A percentile compares a stretch with the other conserved stretches of the same genome.
These are phyloP conservation scores for Barbus barbus DNA, from an alignment of 2,113 vertebrate species.

Conservation along the genomic window DNA sequence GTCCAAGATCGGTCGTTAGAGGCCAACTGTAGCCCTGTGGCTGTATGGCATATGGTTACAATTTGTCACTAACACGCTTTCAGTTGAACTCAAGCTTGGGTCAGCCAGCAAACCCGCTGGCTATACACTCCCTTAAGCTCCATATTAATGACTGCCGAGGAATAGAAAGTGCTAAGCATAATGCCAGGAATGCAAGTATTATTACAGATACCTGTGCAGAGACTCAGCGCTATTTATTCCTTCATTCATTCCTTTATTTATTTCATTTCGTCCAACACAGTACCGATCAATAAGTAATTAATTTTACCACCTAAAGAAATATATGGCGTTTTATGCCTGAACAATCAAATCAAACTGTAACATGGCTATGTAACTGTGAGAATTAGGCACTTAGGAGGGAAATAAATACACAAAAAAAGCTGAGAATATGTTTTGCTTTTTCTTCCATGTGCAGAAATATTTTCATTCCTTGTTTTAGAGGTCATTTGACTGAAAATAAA, in stretches of 20 bases:
- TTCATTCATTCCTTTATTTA: constrained; percentile 73
- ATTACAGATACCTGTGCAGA: constrained; percentile 64
- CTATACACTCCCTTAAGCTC: constrained; percentile 50
- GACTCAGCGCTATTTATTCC: constrained; percentile 61
- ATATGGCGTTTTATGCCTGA: constrained; percentile 57
- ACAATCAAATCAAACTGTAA: constrained; percentile 61
- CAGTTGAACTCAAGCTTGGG: constrained; percentile 51
- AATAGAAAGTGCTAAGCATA: constrained; percentile 70
- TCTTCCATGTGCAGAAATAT: neutral
- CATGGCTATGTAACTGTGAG: constrained; percentile 54
- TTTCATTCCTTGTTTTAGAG: neutral
- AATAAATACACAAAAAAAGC: neutral
- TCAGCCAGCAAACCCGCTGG: constrained; percentile 54
- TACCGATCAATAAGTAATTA: constrained; percentile 79
- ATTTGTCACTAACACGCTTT: constrained; percentile 51
- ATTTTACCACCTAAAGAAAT: constrained; percentile 68
- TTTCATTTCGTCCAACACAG: constrained; percentile 70
- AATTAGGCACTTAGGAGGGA: constrained; percentile 5
- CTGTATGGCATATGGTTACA: constrained; percentile 38
- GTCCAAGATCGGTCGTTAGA: constrained; percentile 32
- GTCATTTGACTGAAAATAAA: neutral
- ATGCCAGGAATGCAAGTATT: constrained; percentile 65
- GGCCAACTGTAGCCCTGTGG: constrained; percentile 37
- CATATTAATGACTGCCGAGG: constrained; percentile 66
- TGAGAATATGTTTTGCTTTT: neutral